Evolutionary conservation across 2,797 vertebrate species (phyloP).

Genomic region (Salarias fasciatus): DNA sequence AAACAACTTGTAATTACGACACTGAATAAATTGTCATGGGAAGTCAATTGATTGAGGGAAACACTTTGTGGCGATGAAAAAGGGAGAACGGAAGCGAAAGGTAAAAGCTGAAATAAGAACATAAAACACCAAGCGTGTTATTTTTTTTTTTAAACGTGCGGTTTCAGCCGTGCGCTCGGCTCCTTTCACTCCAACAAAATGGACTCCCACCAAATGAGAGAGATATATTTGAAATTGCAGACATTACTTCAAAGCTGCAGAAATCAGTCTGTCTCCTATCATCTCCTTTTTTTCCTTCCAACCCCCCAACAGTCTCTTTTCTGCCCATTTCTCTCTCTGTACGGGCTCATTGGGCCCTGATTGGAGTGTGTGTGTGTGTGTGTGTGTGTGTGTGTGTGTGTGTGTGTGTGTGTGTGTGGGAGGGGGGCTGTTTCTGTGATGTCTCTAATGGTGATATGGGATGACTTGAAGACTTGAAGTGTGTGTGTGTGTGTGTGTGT

Average conservation of each 20-base stretch:
- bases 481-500: slow-evolving; percentile 28
- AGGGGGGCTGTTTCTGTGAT: slow-evolving; percentile 23
- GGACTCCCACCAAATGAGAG: slow-evolving; percentile 29
- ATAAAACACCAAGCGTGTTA: background rate
- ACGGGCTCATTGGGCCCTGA: slow-evolving; percentile 63
- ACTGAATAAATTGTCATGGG: background rate
- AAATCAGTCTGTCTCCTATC: slow-evolving; percentile 39
- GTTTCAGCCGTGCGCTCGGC: background rate
- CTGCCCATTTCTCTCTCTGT: slow-evolving; percentile 50
- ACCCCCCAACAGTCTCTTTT: slow-evolving; percentile 12
- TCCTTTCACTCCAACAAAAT: slow-evolving; percentile 34
- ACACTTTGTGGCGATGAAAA: background rate
- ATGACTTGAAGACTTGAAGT: slow-evolving; percentile 42
- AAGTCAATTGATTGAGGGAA: background rate
- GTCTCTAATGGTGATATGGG: slow-evolving; percentile 48
- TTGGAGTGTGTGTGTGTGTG: slow-evolving; percentile 47
- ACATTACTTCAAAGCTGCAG: slow-evolving; percentile 51
- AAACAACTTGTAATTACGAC: slow-evolving; percentile 2
- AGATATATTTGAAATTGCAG: slow-evolving; percentile 44
- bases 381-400: slow-evolving; percentile 27
- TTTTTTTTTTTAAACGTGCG: background rate
- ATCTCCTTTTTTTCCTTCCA: slow-evolving; percentile 14
- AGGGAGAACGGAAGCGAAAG: background rate
- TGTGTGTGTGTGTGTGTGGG: slow-evolving; percentile 33
- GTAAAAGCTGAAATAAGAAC: background rate